phyloP scores from a whole-genome alignment of 2,888 invertebrate species.

The Teleogryllus oceanicus region DNA sequence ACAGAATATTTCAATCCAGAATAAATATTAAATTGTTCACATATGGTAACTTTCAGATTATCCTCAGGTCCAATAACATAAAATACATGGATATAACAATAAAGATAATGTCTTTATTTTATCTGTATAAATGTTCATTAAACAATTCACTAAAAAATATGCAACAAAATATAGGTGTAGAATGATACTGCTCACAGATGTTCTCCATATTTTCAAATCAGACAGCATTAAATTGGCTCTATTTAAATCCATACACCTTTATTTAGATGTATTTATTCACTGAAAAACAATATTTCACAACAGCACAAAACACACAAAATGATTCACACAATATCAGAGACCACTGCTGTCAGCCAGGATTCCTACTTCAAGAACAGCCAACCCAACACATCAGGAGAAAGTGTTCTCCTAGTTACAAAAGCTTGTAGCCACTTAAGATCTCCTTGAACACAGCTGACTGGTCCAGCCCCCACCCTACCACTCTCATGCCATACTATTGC shows the following conservation, averaged over 20 bases:
- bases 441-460: neutral
- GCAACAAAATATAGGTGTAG: neutral
- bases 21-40: neutral
- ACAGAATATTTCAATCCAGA: too few relatives aligned
- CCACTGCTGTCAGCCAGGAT: too few relatives aligned
- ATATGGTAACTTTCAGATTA: neutral
- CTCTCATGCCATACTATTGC: neutral
- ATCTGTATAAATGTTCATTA: slow-evolving; percentile 1
- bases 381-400: neutral
- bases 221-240: neutral
- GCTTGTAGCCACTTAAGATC: neutral
- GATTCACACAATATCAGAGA: too few relatives aligned
- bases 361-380: too few relatives aligned
- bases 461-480: neutral
- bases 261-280: too few relatives aligned
- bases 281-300: too few relatives aligned
- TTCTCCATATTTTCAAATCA: neutral
- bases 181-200: neutral
- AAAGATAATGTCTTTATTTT: neutral
- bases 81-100: neutral
- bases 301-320: too few relatives aligned
- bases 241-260: neutral
- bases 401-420: neutral
- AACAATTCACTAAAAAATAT: neutral
- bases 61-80: neutral